Evolutionary conservation across 2,888 invertebrate genomes (phyloP).

Genomic region (Mylabris sibirica): DNA sequence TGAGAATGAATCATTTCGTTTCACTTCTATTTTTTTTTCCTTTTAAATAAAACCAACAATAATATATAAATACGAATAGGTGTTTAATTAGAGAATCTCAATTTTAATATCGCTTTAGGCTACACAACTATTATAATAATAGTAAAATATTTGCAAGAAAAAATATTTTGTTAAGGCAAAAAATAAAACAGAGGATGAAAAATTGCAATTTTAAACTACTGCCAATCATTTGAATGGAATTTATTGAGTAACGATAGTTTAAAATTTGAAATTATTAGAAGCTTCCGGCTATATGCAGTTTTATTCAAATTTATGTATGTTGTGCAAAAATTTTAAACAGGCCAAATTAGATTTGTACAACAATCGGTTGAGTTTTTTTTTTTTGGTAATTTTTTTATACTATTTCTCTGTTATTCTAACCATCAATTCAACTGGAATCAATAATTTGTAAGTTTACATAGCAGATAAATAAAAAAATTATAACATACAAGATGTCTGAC

Average conservation of each 20-base stretch:
- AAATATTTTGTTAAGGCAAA: neutral
- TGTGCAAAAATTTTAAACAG: neutral
- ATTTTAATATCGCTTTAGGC: neutral
- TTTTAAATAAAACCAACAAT: neutral
- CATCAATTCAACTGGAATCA: neutral
- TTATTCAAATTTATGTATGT: constrained; percentile 12
- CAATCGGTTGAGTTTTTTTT: too few relatives aligned
- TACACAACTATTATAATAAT: constrained; percentile 3
- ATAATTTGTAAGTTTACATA: neutral
- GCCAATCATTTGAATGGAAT: constrained; percentile 13
- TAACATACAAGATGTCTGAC: neutral
- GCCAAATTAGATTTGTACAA: neutral
- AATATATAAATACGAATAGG: neutral
- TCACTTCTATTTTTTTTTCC: neutral
- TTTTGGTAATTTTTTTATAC: neutral
- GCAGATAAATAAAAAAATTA: neutral
- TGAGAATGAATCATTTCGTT: constrained; percentile 28
- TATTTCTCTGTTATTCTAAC: neutral
- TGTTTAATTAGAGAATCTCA: neutral
- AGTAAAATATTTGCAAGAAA: neutral
- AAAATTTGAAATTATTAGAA: constrained; percentile 12
- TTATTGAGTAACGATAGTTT: constrained; percentile 6
- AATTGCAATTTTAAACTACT: constrained; percentile 3
- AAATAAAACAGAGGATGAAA: too few relatives aligned
- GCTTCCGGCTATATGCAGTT: constrained; percentile 5